Conservation (phyloP, 2,888 invertebrate species). For the Carabus problematicus region DNA sequence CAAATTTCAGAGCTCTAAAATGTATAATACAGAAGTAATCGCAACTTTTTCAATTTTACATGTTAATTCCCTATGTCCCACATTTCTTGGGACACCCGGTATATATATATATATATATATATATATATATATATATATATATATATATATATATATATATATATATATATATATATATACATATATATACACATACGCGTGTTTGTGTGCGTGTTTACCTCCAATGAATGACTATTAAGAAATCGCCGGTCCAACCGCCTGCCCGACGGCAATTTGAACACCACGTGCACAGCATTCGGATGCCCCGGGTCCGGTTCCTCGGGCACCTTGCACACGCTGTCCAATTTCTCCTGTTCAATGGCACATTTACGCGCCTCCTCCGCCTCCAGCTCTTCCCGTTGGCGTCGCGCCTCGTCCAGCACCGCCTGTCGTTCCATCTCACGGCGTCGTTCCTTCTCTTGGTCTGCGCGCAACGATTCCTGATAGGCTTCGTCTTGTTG, state of each 20-base stretch:
- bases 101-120: too few relatives aligned
- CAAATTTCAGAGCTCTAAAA: too few relatives aligned
- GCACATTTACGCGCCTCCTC: slow-evolving; percentile 61
- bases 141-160: too few relatives aligned
- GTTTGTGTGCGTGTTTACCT: too few relatives aligned
- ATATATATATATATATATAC: too few relatives aligned
- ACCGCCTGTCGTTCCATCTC: slow-evolving; percentile 63
- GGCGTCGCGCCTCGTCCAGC: slow-evolving; percentile 63
- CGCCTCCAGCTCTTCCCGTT: slow-evolving; percentile 57
- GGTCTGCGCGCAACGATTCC: slow-evolving; percentile 89
- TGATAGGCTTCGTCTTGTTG: slow-evolving; percentile 95
- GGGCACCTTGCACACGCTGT: slow-evolving; percentile 71
- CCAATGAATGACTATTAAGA: slow-evolving; percentile 77
- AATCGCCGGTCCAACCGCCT: slow-evolving; percentile 88
- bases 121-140: too few relatives aligned
- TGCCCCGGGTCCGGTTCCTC: slow-evolving; percentile 76
- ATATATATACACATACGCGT: too few relatives aligned
- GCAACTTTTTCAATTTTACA: too few relatives aligned
- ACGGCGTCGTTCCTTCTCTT: slow-evolving; percentile 86
- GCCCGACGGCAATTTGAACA: slow-evolving; percentile 92
- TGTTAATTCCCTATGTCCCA: too few relatives aligned
- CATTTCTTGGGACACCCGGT: too few relatives aligned
- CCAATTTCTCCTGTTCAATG: slow-evolving; percentile 72
- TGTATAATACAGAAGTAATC: too few relatives aligned
- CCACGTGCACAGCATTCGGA: slow-evolving; percentile 78